Evolutionary conservation across 1,140 invertebrate species (phyloP).

Genomic region (Drosophila athabasca): DNA sequence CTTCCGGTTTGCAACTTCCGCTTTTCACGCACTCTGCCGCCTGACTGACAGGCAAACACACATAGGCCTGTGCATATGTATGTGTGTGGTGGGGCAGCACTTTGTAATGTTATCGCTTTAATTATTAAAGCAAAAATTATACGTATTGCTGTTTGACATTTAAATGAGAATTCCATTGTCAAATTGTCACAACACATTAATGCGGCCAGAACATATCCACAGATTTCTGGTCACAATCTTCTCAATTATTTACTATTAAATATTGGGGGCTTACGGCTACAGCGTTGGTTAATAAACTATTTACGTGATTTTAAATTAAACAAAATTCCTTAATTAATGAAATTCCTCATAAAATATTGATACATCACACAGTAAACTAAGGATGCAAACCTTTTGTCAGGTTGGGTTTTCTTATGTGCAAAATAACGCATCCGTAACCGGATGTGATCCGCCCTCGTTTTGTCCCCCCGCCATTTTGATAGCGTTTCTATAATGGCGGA

Average conservation of each 20-base stretch:
- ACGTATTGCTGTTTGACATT: conserved; percentile 27
- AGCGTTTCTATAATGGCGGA: conserved; percentile 56
- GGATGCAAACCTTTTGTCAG: too few species aligned
- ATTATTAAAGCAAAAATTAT: conserved; percentile 52
- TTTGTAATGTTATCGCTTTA: conserved; percentile 42
- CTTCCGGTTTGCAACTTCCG: conserved; percentile 74
- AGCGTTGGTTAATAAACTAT: conserved; percentile 23
- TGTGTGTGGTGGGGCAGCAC: neutral
- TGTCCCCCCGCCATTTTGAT: conserved; percentile 25
- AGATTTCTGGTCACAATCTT: conserved; percentile 45
- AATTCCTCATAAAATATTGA: too few species aligned
- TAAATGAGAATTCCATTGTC: conserved; percentile 57
- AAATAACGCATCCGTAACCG: neutral
- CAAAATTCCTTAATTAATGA: conserved; percentile 4
- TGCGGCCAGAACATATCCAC: conserved; percentile 36
- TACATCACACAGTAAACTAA: too few species aligned
- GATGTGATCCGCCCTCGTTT: neutral
- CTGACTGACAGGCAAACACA: conserved; percentile 23
- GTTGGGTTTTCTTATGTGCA: too few species aligned
- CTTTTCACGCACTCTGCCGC: conserved; percentile 58
- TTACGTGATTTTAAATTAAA: conserved; percentile 17
- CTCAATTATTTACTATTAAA: conserved; percentile 36
- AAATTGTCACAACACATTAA: conserved; percentile 38
- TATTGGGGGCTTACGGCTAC: conserved; percentile 2
- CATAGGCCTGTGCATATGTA: neutral